A percentile compares a stretch with the other conserved stretches of the same genome.
Evolutionary conservation across 2,888 invertebrate species (phyloP).

Genomic region (Stenodera caucasica): DNA sequence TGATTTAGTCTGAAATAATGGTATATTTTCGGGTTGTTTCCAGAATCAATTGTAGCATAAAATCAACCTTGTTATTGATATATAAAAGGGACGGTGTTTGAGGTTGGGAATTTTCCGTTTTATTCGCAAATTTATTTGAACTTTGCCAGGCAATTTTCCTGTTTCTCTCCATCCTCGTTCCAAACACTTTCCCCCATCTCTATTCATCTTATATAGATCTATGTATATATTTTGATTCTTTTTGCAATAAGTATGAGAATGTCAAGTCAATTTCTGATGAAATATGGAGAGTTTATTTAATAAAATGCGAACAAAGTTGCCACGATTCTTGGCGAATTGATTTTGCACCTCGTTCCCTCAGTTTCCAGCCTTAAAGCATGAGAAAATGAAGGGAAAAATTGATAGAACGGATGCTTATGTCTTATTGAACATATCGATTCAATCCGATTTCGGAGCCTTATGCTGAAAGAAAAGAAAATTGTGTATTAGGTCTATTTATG

Average conservation of each 20-base stretch:
- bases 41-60: not conserved
- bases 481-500: not conserved
- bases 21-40: no score
- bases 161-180: constrained; percentile 11
- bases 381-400: constrained; percentile 11
- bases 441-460: not conserved
- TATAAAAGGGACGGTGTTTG: not conserved
- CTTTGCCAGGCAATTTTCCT: constrained; percentile 29
- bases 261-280: constrained; percentile 38
- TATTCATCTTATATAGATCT: not conserved
- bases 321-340: constrained; percentile 31
- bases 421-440: constrained; percentile 21
- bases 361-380: constrained; percentile 20
- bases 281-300: constrained; percentile 39
- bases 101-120: not conserved
- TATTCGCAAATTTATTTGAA: constrained; percentile 18
- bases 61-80: not conserved
- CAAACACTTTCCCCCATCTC: not conserved
- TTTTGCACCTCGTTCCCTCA: constrained; percentile 27
- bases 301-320: constrained; percentile 31
- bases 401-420: constrained; percentile 14
- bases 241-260: constrained; percentile 30
- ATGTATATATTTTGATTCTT: constrained; percentile 27
- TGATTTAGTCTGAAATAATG: no score
- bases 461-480: not conserved